Evolutionary conservation across 2,888 invertebrate species (phyloP).

Genomic region (Nemapogon koenigi): DNA sequence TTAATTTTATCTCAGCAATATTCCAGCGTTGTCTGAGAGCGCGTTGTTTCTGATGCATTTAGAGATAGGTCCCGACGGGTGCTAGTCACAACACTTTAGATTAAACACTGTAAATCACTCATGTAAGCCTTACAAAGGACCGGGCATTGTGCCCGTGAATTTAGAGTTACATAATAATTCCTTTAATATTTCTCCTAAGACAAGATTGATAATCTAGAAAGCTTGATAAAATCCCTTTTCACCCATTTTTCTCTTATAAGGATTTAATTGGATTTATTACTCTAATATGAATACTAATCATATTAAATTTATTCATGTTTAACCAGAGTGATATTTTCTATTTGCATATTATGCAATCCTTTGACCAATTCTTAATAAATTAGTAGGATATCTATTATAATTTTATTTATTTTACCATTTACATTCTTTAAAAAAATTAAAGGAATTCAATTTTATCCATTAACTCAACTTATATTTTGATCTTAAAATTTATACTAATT

Average conservation of each 20-base stretch:
- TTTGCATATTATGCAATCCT: conserved; percentile 84
- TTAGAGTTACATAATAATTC: conserved; percentile 65
- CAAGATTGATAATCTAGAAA: conserved; percentile 72
- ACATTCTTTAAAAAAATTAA: conserved; percentile 61
- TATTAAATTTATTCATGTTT: conserved; percentile 71
- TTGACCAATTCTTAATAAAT: conserved; percentile 81
- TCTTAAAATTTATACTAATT: conserved; percentile 67
- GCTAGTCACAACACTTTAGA: too few species aligned
- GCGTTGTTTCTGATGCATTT: too few species aligned
- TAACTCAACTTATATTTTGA: conserved; percentile 70
- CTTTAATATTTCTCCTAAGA: conserved; percentile 71
- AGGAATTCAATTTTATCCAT: conserved; percentile 66
- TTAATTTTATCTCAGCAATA: too few species aligned
- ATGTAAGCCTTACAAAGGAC: too few species aligned
- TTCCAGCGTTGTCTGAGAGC: too few species aligned
- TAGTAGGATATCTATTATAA: conserved; percentile 76
- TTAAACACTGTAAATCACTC: too few species aligned
- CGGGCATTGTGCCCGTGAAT: too few species aligned
- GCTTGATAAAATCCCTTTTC: conserved; percentile 72
- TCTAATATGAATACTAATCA: conserved; percentile 54
- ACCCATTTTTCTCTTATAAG: conserved; percentile 70
- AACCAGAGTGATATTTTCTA: conserved; percentile 86
- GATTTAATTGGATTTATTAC: conserved; percentile 69
- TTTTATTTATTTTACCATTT: conserved; percentile 69
- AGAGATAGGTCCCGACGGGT: too few species aligned